These are phyloP conservation scores for Slavum lentiscoides DNA, from an alignment of 2,888 invertebrate species.

Conservation along the genomic window DNA sequence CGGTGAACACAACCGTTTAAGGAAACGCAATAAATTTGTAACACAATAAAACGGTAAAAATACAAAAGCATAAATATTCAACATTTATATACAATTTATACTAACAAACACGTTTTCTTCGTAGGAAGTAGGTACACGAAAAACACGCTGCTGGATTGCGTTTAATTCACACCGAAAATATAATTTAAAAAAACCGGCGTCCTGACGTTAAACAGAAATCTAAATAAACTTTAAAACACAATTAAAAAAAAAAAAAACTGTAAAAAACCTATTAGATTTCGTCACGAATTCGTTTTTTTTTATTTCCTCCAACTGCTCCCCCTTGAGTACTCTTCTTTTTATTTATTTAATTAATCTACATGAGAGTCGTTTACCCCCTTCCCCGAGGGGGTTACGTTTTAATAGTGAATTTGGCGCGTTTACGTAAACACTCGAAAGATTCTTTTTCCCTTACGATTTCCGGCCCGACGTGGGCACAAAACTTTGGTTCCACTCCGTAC, in stretches of 20 bases:
- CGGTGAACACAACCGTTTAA: no score
- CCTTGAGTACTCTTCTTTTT: not conserved
- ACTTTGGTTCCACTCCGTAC: conserved; percentile 18
- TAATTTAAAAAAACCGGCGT: not conserved
- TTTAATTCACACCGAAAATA: not conserved
- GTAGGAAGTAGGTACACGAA: not conserved
- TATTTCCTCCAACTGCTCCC: not conserved
- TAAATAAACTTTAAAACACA: not conserved
- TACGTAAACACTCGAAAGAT: not conserved
- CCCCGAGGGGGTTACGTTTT: conserved; percentile 21
- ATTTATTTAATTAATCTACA: conserved; percentile 30
- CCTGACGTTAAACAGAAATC: not conserved
- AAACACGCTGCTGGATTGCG: no score
- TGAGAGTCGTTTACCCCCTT: conserved; percentile 5
- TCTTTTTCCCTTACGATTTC: not conserved
- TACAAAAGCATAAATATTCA: no score
- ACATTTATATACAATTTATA: not conserved
- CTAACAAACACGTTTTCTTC: conserved; percentile 1
- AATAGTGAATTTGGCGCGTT: conserved; percentile 30
- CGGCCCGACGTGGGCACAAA: not conserved
- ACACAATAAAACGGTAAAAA: no score
- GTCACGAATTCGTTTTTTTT: conserved; percentile 7
- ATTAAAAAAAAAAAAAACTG: not conserved
- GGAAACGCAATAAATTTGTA: no score
- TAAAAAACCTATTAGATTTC: not conserved